These are phyloP conservation scores for Protomyctophum bolini DNA, from an alignment of 2,113 vertebrate genomes.

Conservation along the genomic window DNA sequence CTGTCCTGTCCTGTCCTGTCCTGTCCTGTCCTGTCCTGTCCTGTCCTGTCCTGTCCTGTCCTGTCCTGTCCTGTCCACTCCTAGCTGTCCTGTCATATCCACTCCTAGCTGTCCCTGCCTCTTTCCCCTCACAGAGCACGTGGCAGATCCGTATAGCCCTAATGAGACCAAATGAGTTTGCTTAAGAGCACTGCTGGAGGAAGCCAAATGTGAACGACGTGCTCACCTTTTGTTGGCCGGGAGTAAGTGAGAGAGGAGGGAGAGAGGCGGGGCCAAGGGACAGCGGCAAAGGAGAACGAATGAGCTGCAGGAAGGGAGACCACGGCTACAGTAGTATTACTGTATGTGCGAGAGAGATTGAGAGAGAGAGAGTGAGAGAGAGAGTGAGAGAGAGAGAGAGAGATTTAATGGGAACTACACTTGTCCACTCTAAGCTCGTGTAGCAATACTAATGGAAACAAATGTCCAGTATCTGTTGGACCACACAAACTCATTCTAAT, in stretches of 20 bases:
- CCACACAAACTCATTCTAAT: too few relatives aligned
- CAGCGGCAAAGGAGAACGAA: background rate
- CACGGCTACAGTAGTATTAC: background rate
- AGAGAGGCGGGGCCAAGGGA: slow-evolving; percentile 6
- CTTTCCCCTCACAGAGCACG: slow-evolving; percentile 3
- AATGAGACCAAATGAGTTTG: slow-evolving; percentile 62
- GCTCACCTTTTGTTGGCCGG: slow-evolving; percentile 16
- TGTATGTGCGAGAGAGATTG: background rate
- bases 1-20: background rate
- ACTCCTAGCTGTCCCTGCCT: background rate
- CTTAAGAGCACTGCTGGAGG: slow-evolving; percentile 40
- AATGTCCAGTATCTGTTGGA: too few relatives aligned
- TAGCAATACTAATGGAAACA: too few relatives aligned
- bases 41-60: background rate
- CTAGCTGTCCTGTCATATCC: background rate
- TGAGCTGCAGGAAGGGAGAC: slow-evolving; percentile 7
- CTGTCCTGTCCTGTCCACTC: background rate
- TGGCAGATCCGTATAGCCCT: slow-evolving; percentile 29
- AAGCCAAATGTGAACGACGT: slow-evolving; percentile 38
- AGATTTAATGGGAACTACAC: too few relatives aligned
- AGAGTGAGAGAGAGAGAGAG: slow-evolving; percentile 3
- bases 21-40: background rate
- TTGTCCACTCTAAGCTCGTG: too few relatives aligned
- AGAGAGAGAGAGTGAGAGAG: background rate
- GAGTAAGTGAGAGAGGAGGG: background rate